Percentiles rank a stretch among this genome's conserved stretches.
Evolutionary conservation across 23 tunicate species (phyloP).

Genomic region (Trididemnum nubilum): DNA sequence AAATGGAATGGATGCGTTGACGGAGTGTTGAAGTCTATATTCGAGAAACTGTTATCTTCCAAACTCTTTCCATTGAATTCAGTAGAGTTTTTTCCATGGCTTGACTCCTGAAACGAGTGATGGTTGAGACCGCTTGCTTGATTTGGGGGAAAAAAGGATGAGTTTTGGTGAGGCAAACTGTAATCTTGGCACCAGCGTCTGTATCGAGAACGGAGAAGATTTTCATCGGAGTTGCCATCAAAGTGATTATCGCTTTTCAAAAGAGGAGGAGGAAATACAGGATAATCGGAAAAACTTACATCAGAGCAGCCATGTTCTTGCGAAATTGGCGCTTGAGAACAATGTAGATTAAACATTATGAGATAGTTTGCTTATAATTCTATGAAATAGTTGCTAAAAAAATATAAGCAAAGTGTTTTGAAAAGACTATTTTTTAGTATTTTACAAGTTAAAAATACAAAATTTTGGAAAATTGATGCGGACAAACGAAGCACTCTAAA

Average conservation of each 20-base stretch:
- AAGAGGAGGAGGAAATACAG: constrained; percentile 41
- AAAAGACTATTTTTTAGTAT: too few species aligned
- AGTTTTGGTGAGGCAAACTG: not conserved
- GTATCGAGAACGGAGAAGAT: constrained; percentile 25
- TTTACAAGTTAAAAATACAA: too few species aligned
- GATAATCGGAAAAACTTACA: not conserved
- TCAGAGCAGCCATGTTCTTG: not conserved
- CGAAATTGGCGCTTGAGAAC: not conserved
- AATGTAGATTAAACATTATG: not conserved
- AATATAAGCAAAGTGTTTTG: too few species aligned
- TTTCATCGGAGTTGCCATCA: not conserved
- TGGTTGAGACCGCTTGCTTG: not conserved
- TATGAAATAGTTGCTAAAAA: too few species aligned
- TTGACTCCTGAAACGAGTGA: not conserved
- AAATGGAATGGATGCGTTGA: not conserved
- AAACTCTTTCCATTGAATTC: too few species aligned
- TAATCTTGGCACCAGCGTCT: constrained; percentile 30
- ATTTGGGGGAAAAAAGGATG: not conserved
- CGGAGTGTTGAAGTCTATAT: not conserved
- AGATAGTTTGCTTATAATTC: too few species aligned
- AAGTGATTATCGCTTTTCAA: constrained; percentile 13
- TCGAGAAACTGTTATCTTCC: not conserved
- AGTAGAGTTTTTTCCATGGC: not conserved
- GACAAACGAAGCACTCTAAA: too few species aligned
- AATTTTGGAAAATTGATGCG: too few species aligned